Base-by-base conservation (phyloP, 2,797 vertebrate species). In the Acipenser oxyrinchus region DNA sequence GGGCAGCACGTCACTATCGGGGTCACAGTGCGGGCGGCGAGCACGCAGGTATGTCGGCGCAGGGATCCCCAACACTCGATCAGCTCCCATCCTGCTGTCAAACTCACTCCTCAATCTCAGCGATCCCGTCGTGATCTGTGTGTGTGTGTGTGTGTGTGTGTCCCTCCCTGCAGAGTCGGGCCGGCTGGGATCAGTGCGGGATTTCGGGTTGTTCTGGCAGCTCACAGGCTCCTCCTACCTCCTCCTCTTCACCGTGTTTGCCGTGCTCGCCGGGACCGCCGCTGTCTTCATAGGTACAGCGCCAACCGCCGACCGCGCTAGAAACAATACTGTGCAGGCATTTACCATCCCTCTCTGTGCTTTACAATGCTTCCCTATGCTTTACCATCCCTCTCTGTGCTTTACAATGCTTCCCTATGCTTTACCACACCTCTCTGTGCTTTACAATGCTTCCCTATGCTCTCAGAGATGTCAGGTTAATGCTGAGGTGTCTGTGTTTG, bases 241-340 rank as follows among this genome's bases (percentile, higher is more conserved):
- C 51, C 64, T 82, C 12, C 67, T 82, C 66, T 85, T 88, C 71
- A 80, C 81, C 10, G 8, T 85, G 63, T 84, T 83, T 61, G 74
- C 72, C 12, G 64, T 80, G 48, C 7, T 85, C 58, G 81, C 82
- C 48, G 71, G 72, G 49, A 80, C 76, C 13, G 75, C 78, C 51
- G 70, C 71, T 61, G 66, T 82, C 68, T 84, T 83, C 71, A 73
- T 86, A 68, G 78, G 84, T 86, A 77, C 23, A 77, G 74, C 13
- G 67, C 51, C 8, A 1, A 18, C 15, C 23, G 23, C 23, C n/a
- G n/a, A n/a, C n/a, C 4, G 4, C 23, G 23, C 23, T 37, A 4
- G 23, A 37, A 37, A 37, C 23, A 37, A 18, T 18, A 18, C 15
- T 18, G 23, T 37, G 23, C 23, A 18, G 15, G 15, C 15, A 18